phyloP scores from a whole-genome alignment of 2,113 vertebrate genomes.

The Alectura lathami region DNA sequence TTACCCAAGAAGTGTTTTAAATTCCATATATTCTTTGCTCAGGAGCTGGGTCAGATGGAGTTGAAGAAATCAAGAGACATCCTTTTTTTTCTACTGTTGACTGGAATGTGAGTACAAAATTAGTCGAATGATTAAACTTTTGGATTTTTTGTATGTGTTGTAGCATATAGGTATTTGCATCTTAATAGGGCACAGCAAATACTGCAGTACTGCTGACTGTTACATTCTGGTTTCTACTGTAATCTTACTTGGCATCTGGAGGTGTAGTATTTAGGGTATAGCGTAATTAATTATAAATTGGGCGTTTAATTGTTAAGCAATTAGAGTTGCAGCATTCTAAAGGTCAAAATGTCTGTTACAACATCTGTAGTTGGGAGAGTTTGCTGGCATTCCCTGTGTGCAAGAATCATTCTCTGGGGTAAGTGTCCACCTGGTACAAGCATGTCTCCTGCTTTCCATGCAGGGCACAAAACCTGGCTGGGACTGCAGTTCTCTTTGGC shows the following conservation, averaged over 20 bases:
- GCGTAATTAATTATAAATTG: neutral
- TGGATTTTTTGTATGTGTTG: neutral
- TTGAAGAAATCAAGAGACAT: conserved; percentile 98
- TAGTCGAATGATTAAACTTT: neutral
- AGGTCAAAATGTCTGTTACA: neutral
- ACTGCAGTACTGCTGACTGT: neutral
- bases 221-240: neutral
- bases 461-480: neutral
- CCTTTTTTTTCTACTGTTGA: conserved; percentile 96
- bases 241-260: neutral
- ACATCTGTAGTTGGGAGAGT: neutral
- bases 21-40: neutral
- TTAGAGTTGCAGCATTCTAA: neutral
- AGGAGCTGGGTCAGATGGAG: conserved; percentile 94
- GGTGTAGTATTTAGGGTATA: neutral
- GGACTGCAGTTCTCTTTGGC: neutral
- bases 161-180: neutral
- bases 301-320: neutral
- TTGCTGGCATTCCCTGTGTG: neutral
- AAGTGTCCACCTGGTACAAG: neutral
- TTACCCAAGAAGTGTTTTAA: neutral
- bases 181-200: neutral
- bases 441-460: neutral
- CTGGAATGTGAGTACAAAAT: conserved; percentile 91
- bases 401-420: neutral